Evolutionary conservation across 2,888 invertebrate genomes (phyloP), one percentile per base, ranked within the genome.

Genomic region (Tenthredo livida): DNA sequence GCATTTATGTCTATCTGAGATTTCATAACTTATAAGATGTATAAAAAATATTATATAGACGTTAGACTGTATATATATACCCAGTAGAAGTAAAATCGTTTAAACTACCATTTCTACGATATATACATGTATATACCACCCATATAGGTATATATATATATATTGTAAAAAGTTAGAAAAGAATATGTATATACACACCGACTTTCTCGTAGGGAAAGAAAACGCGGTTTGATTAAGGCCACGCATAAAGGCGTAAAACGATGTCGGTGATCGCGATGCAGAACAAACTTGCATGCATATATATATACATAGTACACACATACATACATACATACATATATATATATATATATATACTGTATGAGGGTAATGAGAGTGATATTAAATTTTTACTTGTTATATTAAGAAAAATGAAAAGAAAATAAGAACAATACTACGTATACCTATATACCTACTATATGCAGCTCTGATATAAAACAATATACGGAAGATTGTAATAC

Each of bases 161-260:
- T 29, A 65, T 12, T 15, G 29, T 29, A 33, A 29, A 67, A 10
- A 67, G 29, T 29, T 67, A 67, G 29, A 67, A 15, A 67, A 65
- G 7, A 65, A 12, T 21, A 25, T 65, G 29, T n/a, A 65, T 21
- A 50, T 50, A 61, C 21, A 21, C 29, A 29, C 10, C 37, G 72
- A 72, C 72, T 72, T 72, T 72, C 72, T 72, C 72, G 72, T 15
- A 43, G 17, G 43, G 43, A 72, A 72, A 40, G 43, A 72, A 72
- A 72, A 72, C 72, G 72, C 43, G 37, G 40, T 37, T 72, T 72
- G 72, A 72, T 72, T 72, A 72, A 72, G 72, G 72, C 72, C 72
- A 72, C 72, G 43, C 43, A 72, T 40, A 72, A 40, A 21, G 21
- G 72, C 72, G 72, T 72, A 72, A 72, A 72, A 72, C 72, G 21